Percentiles rank a stretch among this genome's conserved stretches.
phyloP scores from a whole-genome alignment of 1,140 invertebrate species.

The Parasteatoda tepidariorum region DNA sequence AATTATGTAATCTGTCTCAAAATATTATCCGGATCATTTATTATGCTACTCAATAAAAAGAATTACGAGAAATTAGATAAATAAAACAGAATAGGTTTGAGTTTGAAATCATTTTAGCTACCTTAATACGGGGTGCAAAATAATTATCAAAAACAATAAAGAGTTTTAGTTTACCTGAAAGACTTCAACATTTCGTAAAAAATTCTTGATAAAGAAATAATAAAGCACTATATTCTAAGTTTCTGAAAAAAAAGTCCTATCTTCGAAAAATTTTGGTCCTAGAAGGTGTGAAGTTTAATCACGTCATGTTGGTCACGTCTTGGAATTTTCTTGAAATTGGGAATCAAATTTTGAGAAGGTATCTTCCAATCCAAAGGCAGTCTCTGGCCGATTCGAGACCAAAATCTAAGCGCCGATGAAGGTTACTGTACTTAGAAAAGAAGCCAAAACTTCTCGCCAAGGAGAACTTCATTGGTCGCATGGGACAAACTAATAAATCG shows the following conservation, averaged over 20 bases:
- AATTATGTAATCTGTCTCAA: too few species aligned
- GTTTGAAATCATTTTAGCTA: too few species aligned
- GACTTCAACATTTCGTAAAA: not conserved
- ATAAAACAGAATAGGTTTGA: too few species aligned
- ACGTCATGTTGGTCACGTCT: constrained; percentile 48
- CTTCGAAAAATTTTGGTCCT: not conserved
- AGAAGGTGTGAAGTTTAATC: not conserved
- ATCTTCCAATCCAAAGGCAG: constrained; percentile 25
- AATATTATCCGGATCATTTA: too few species aligned
- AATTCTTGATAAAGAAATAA: not conserved
- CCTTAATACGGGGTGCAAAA: too few species aligned
- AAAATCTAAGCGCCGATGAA: constrained; percentile 46
- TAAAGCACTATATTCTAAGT: not conserved
- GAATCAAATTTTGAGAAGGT: constrained; percentile 42
- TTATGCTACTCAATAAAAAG: too few species aligned
- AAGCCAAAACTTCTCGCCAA: constrained; percentile 35
- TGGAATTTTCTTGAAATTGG: constrained; percentile 27
- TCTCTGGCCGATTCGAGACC: constrained; percentile 34
- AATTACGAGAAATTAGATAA: too few species aligned
- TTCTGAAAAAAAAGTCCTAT: not conserved
- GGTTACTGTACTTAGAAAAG: constrained; percentile 22
- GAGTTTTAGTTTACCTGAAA: constrained; percentile 33
- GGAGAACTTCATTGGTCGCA: constrained; percentile 19
- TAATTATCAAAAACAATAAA: too few species aligned
- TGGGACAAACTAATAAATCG: constrained; percentile 12